Base-by-base conservation (phyloP, 2,797 vertebrate species). In the Zenarchopterus dispar region DNA sequence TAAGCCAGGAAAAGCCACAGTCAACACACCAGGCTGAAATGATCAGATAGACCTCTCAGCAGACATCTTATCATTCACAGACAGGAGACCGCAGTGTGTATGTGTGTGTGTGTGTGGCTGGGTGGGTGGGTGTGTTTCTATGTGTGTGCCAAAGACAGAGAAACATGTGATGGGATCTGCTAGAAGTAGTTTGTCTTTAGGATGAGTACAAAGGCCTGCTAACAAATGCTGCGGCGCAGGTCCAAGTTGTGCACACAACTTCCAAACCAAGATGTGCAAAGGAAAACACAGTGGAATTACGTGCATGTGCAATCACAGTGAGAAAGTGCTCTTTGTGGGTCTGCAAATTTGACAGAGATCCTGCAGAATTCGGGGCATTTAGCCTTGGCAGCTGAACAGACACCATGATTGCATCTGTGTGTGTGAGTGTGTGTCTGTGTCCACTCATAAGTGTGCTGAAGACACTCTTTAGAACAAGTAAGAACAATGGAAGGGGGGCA, bases 381-480 rank as follows among this genome's bases (percentile, higher is more conserved):
- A 84, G 75, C 62, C 77, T 78, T 90, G 87, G 86, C 89, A 89
- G 78, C 85, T 78, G 77, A 91, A 91, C 82, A 91, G 84, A 86
- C 77, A 80, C 54, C 71, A 48, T 81, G 82, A 85, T 89, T 85
- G 57, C 79, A 82, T 87, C 65, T 77, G 26, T 65, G 22, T 62
- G 45, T 23, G 19, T 47, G 45, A 15, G 9, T 23, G 19, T 15
- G 45, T 19, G 44, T 46, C 62, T 68, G 52, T 58, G 26, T 57
- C 17, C 18, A 28, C 31, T 42, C 56, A 41, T 46, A 53, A 66
- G 70, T 11, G 17, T 53, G 28, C 50, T n/a, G 50, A 70, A 52
- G 80, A 80, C 72, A 31, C 63, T 74, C 57, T 74, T 79, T 53
- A 31, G 71, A 74, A 59, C 68, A 78, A 75, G 77, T 73, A 79